These are phyloP conservation scores for Formicarius rufipectus DNA, from an alignment of 2,113 vertebrate species.

Conservation along the genomic window DNA sequence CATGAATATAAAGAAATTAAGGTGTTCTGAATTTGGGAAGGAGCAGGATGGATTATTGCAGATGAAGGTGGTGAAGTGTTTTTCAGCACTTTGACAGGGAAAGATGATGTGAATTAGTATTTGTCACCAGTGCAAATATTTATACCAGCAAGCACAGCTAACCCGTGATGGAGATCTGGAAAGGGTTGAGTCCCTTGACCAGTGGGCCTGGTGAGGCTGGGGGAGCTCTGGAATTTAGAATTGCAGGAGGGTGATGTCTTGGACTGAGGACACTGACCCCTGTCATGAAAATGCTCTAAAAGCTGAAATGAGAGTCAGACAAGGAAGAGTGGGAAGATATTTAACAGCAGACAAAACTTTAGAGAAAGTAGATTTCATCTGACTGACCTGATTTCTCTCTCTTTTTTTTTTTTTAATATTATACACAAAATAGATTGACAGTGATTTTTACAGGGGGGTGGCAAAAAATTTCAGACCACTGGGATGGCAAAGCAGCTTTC, in stretches of 20 bases:
- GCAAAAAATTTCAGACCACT: neutral
- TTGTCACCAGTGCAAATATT: neutral
- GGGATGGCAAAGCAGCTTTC: neutral
- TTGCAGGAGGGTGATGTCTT: neutral
- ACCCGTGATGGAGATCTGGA: neutral
- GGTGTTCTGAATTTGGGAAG: neutral
- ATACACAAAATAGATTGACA: neutral
- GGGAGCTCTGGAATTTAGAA: neutral
- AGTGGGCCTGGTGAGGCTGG: neutral
- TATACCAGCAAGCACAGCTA: neutral
- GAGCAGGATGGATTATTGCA: neutral
- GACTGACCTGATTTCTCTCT: neutral
- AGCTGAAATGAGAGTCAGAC: neutral
- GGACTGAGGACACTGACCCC: neutral
- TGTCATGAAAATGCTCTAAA: neutral
- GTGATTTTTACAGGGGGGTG: neutral
- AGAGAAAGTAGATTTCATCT: neutral
- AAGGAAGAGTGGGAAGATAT: neutral
- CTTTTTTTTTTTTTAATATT: neutral
- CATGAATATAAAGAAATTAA: neutral
- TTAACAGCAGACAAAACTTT: neutral
- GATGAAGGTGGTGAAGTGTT: constrained; percentile 16
- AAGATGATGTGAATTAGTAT: neutral
- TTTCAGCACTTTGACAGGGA: neutral
- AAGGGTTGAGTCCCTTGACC: neutral